phyloP scores from a whole-genome alignment of 2,113 vertebrate species.

The Emydura subglobosa region DNA sequence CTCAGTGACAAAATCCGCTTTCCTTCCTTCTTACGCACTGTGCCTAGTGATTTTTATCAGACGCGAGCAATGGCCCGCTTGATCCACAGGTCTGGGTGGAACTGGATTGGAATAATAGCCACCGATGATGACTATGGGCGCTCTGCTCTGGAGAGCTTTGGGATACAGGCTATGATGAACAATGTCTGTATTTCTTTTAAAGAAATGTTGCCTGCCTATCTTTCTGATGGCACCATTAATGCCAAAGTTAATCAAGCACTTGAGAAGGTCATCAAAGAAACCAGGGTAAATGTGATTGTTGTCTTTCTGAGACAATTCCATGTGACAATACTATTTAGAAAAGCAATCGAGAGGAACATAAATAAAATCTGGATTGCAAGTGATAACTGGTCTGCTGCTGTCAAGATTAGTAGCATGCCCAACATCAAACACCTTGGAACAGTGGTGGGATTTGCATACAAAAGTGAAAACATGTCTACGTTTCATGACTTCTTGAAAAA shows the following conservation, averaged over 20 bases:
- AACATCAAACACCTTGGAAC: constrained; percentile 82
- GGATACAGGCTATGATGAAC: constrained; percentile 77
- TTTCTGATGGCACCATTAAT: constrained; percentile 73
- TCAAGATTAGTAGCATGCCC: constrained; percentile 74
- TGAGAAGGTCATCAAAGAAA: constrained; percentile 80
- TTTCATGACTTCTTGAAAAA: constrained; percentile 82
- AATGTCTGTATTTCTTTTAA: constrained; percentile 90
- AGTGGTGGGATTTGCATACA: constrained; percentile 89
- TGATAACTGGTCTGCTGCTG: constrained; percentile 87
- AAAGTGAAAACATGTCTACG: constrained; percentile 78
- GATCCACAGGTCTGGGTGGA: constrained; percentile 83
- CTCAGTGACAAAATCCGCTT: constrained; percentile 91
- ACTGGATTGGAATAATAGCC: constrained; percentile 88
- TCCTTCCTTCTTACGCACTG: constrained; percentile 89
- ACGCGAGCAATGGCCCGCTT: constrained; percentile 88
- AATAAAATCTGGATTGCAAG: constrained; percentile 91
- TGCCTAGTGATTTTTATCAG: constrained; percentile 88
- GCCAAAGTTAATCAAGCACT: constrained; percentile 72
- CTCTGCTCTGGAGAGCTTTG: constrained; percentile 84
- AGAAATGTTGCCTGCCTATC: constrained; percentile 84
- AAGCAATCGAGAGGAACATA: constrained; percentile 76
- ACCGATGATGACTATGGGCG: constrained; percentile 90
- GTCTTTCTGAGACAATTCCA: constrained; percentile 85
- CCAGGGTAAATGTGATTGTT: constrained; percentile 86
- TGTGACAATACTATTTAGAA: constrained; percentile 80